Conservation (phyloP, 2,113 vertebrate species). For the Collichthys lucidus region DNA sequence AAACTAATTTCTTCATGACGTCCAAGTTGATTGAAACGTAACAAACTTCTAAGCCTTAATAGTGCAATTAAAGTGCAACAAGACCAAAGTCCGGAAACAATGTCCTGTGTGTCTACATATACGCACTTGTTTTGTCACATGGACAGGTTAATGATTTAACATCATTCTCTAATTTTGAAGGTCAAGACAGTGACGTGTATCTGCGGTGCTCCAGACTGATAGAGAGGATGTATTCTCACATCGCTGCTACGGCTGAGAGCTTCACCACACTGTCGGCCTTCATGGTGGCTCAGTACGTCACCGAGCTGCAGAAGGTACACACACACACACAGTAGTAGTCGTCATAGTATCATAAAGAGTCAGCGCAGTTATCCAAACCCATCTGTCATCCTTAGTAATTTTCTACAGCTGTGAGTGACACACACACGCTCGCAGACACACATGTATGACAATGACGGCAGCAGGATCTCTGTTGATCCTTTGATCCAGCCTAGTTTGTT, state of each 20-base stretch:
- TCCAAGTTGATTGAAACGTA: not conserved
- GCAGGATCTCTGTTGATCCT: conserved; percentile 60
- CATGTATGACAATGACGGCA: conserved; percentile 17
- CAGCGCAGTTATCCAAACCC: conserved; percentile 36
- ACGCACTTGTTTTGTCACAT: not conserved
- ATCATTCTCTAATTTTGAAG: conserved; percentile 52
- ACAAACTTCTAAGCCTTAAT: not conserved
- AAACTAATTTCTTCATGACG: not conserved
- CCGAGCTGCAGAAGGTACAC: conserved; percentile 94
- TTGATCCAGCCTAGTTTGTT: conserved; percentile 61
- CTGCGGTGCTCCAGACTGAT: conserved; percentile 89
- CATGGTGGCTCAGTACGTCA: conserved; percentile 94
- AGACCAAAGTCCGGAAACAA: not conserved
- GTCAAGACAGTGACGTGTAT: conserved; percentile 77
- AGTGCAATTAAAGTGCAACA: not conserved
- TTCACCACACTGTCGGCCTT: conserved; percentile 91
- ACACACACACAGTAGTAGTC: not conserved
- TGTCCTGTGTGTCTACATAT: not conserved
- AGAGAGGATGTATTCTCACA: conserved; percentile 93
- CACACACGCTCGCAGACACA: conserved; percentile 1
- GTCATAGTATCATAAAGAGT: conserved; percentile 21
- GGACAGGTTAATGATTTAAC: not conserved
- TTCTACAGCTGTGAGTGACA: conserved; percentile 56
- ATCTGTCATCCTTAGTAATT: conserved; percentile 31
- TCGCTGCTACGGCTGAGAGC: conserved; percentile 87